These are phyloP conservation scores for Nasonovia ribisnigri DNA, from an alignment of 2,888 invertebrate genomes.

Conservation along the genomic window DNA sequence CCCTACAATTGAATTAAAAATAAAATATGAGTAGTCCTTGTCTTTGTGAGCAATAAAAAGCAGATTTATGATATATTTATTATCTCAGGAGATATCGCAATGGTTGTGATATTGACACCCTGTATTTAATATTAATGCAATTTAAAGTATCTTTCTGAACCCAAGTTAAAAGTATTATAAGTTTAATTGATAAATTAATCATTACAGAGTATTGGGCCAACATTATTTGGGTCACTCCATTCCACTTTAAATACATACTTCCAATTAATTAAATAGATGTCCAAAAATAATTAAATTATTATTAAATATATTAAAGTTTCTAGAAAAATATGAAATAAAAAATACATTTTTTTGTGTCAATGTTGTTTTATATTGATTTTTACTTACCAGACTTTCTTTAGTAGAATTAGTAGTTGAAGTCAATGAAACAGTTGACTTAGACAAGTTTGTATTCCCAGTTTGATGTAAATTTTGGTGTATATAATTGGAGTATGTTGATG, in stretches of 20 bases:
- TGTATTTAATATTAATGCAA: too few species aligned
- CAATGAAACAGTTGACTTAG: conserved; percentile 55
- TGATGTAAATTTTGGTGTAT: conserved; percentile 62
- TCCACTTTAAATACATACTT: not conserved
- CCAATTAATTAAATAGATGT: not conserved
- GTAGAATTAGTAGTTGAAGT: conserved; percentile 58
- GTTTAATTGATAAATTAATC: not conserved
- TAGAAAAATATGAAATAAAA: not conserved
- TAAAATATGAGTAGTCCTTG: too few species aligned
- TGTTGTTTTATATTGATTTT: not conserved
- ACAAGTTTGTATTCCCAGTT: conserved; percentile 51
- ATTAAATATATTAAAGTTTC: not conserved
- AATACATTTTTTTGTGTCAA: not conserved
- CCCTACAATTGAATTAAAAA: too few species aligned
- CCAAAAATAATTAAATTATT: not conserved
- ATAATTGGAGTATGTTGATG: conserved; percentile 57
- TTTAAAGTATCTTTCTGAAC: not conserved
- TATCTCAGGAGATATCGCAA: too few species aligned
- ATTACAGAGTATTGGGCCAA: not conserved
- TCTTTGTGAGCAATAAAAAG: too few species aligned
- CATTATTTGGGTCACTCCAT: not conserved
- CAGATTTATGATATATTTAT: too few species aligned
- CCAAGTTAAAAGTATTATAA: not conserved
- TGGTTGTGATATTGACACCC: too few species aligned
- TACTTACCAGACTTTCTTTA: conserved; percentile 53